Percentiles rank a stretch among this genome's conserved stretches.
Conservation (phyloP, 2,888 invertebrate genomes). For the Bursaphelenchus okinawaensis region DNA sequence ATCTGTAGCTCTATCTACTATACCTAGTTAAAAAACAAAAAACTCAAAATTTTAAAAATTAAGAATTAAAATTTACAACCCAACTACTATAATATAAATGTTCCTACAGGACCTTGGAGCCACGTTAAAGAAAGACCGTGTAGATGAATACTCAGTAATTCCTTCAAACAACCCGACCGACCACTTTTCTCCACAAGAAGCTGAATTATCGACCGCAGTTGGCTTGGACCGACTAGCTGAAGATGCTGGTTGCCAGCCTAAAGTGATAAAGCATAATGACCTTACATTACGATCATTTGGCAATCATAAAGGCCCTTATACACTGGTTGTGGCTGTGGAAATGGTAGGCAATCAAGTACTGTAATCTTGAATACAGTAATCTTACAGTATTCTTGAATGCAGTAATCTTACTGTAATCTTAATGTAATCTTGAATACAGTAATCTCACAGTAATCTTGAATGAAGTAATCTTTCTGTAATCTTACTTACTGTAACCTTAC, state of each 20-base stretch:
- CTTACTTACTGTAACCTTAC: no score
- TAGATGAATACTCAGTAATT: constrained; percentile 48
- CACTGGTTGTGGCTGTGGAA: constrained; percentile 47
- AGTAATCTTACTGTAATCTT: no score
- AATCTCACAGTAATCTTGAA: no score
- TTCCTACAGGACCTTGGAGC: constrained; percentile 31
- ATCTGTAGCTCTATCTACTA: no score
- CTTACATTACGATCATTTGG: constrained; percentile 33
- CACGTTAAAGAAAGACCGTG: constrained; percentile 44
- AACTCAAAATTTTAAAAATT: background rate
- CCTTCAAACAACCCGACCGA: constrained; percentile 51
- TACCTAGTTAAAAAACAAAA: background rate
- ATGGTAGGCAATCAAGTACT: no score
- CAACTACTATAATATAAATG: background rate
- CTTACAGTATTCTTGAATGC: background rate
- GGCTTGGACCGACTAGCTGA: constrained; percentile 28
- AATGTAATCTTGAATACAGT: no score
- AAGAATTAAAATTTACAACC: background rate
- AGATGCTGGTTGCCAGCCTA: constrained; percentile 19
- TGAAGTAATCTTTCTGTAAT: no score
- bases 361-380: background rate
- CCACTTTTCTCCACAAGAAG: constrained; percentile 50
- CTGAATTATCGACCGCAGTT: constrained; percentile 32
- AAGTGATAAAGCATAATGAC: constrained; percentile 13
- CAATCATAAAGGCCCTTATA: constrained; percentile 42